Base-by-base conservation (phyloP, 2,113 vertebrate genomes). In the Dasyurus viverrinus region DNA sequence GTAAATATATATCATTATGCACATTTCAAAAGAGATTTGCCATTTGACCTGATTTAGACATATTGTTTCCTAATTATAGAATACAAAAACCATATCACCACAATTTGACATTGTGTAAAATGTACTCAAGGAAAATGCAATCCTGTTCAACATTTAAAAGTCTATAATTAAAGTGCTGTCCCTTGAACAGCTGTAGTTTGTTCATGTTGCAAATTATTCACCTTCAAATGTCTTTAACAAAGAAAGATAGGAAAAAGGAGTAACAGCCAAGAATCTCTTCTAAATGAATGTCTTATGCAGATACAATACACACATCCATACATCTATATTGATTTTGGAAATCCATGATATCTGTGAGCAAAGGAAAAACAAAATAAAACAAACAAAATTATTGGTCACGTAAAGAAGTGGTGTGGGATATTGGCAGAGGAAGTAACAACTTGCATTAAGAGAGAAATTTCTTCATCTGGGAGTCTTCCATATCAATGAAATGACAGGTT, bases 61-160 rank as follows among this genome's bases (percentile, higher is more conserved):
- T 46, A 22, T 91, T 0, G 3, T 54, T 92, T 94, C 42, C 89
- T 96, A 27, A 9, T 96, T 95, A 92, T 47, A 93, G 11, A 97
- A 97, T 53, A 92, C 46, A 30, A 94, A 96, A 36, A 30, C 95
- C 91, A 55, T 95, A 96, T 95, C 97, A 96, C 50, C 48, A 27
- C 22, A 96, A 90, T 97, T 93, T 27, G 90, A 96, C 93, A 94
- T 94, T 95, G 46, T 97, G 26, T 95, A 89, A 96, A 96, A 93
- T 14, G 91, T 53, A 26, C 53, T 89, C 6, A 90, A 42, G 42
- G 93, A 94, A 94, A 50, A 96, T 92, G 46, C 26, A 94, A n/a
- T 96, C 50, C 94, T 97, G 16, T 89, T 92, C 96, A 95, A 91
- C 2, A 94, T 90, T 94, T 95, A 53, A 95, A 95, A 90, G 93